phyloP scores from a whole-genome alignment of 2,113 vertebrate genomes.

The Muscicapa adusta region DNA sequence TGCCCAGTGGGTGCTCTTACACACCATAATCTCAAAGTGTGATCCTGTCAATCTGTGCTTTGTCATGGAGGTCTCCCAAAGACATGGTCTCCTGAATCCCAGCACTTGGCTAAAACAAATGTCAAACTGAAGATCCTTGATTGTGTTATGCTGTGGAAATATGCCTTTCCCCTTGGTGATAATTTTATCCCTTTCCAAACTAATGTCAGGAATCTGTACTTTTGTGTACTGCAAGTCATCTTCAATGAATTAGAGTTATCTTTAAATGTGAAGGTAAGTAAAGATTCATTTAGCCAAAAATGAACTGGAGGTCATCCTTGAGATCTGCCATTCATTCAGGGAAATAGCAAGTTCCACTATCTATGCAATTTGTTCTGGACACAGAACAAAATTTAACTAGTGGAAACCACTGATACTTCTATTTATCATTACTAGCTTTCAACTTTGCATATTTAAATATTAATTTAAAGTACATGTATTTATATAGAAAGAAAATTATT shows the following conservation, averaged over 20 bases:
- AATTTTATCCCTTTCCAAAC: not conserved
- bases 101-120: not conserved
- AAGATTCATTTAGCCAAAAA: not conserved
- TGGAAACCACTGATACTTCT: not conserved
- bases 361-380: not conserved
- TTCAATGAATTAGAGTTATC: not conserved
- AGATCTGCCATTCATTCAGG: not conserved
- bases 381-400: not conserved
- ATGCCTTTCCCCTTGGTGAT: not conserved
- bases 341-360: not conserved
- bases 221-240: not conserved
- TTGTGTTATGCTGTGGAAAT: not conserved
- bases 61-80: fast-evolving
- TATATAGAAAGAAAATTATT: not conserved
- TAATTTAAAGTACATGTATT: not conserved
- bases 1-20: not conserved
- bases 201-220: not conserved
- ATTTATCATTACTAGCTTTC: not conserved
- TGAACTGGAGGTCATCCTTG: not conserved
- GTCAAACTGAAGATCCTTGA: not conserved
- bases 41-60: not conserved
- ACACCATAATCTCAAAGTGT: not conserved
- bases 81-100: not conserved
- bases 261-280: not conserved
- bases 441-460: not conserved